A percentile compares a stretch with the other conserved stretches of the same genome.
Evolutionary conservation across 35 echinoderm and acorn worm genomes (phyloP).

Genomic region (Eucidaris tribuloides): DNA sequence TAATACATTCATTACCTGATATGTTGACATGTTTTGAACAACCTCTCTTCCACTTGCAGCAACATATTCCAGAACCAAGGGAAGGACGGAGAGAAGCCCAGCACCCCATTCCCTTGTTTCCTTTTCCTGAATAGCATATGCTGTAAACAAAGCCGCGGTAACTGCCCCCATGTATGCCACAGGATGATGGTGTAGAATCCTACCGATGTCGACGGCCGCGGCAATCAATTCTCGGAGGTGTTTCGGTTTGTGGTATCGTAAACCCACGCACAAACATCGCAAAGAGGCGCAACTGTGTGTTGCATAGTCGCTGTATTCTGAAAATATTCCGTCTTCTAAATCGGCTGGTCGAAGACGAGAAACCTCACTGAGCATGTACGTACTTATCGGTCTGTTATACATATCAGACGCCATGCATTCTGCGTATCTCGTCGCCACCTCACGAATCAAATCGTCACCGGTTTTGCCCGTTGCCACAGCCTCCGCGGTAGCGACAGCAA

Average conservation of each 20-base stretch:
- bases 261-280: constrained; percentile 61
- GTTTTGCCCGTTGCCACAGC: constrained; percentile 68
- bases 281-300: constrained; percentile 53
- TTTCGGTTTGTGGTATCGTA: constrained; percentile 78
- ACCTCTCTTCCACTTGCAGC: constrained; percentile 55
- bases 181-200: constrained; percentile 87
- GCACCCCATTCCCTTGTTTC: constrained; percentile 85
- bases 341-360: constrained; percentile 56
- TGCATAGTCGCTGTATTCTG: constrained; percentile 47
- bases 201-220: constrained; percentile 66
- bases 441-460: constrained; percentile 41
- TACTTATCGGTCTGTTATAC: constrained; percentile 50
- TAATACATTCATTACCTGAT: too few relatives aligned
- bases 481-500: constrained; percentile 61
- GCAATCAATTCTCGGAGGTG: constrained; percentile 67
- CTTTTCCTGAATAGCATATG: constrained; percentile 74
- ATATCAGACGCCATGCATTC: constrained; percentile 79
- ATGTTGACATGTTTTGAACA: constrained; percentile 51
- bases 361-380: constrained; percentile 43
- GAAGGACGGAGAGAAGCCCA: constrained; percentile 58
- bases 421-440: constrained; percentile 71
- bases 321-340: constrained; percentile 42
- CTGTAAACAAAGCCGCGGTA: constrained; percentile 80
- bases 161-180: constrained; percentile 76
- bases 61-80: constrained; percentile 70